Conservation (phyloP, 2,113 vertebrate species). For the Elephantulus edwardii region DNA sequence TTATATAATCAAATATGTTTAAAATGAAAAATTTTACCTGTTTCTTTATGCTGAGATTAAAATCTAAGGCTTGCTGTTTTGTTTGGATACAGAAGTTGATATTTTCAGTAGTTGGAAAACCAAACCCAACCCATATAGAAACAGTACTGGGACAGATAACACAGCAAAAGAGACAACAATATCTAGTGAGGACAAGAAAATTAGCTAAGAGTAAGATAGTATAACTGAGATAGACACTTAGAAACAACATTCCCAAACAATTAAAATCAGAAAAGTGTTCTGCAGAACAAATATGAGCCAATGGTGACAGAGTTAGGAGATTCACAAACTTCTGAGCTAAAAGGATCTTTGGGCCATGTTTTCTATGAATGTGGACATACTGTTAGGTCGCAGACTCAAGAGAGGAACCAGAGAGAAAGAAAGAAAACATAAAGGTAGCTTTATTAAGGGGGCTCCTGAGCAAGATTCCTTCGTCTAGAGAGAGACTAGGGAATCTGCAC, state of each 20-base stretch:
- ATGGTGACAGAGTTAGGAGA: not conserved
- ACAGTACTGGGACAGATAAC: not conserved
- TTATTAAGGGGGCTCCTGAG: too few relatives aligned
- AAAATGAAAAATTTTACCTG: not conserved
- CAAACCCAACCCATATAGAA: not conserved
- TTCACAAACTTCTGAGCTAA: not conserved
- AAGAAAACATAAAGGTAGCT: too few relatives aligned
- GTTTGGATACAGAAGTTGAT: not conserved
- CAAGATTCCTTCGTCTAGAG: too few relatives aligned
- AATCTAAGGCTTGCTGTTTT: not conserved
- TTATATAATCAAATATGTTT: not conserved
- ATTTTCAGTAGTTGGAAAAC: rapidly evolving
- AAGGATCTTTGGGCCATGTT: not conserved
- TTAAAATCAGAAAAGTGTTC: not conserved
- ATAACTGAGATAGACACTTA: not conserved
- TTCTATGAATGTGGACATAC: not conserved
- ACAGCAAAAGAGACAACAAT: not conserved
- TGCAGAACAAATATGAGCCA: rapidly evolving
- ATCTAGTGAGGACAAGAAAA: not conserved
- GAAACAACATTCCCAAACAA: not conserved
- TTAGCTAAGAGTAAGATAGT: not conserved
- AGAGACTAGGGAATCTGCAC: too few relatives aligned
- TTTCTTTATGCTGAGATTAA: not conserved
- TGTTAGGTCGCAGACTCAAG: too few relatives aligned
- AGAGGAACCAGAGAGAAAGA: too few relatives aligned